phyloP scores from a whole-genome alignment of 2,113 vertebrate species.

The Nerophis lumbriciformis region DNA sequence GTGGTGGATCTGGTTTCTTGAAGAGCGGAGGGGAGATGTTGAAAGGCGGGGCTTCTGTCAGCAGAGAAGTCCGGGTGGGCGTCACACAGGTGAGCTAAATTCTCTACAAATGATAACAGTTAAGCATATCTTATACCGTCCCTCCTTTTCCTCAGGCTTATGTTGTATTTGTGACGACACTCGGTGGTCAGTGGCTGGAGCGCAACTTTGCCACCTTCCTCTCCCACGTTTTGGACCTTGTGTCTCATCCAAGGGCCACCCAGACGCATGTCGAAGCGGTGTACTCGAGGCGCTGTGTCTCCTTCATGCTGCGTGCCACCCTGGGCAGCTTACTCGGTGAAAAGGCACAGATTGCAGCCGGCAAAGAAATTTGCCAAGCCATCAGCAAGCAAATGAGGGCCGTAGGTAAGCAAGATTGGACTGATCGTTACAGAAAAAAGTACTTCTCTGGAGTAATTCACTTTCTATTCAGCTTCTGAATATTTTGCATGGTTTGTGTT shows the following conservation, averaged over 20 bases:
- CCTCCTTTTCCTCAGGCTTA: slow-evolving; percentile 78
- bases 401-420: slow-evolving; percentile 88
- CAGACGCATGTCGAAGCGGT: slow-evolving; percentile 97
- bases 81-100: slow-evolving; percentile 87
- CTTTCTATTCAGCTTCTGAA: slow-evolving; percentile 17
- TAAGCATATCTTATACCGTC: background rate
- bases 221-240: slow-evolving; percentile 90
- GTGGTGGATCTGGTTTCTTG: slow-evolving; percentile 93
- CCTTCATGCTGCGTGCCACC: slow-evolving; percentile 93
- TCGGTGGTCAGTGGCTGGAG: slow-evolving; percentile 97
- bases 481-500: slow-evolving; percentile 43
- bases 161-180: slow-evolving; percentile 91
- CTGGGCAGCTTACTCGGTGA: slow-evolving; percentile 92
- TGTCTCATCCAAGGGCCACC: slow-evolving; percentile 93
- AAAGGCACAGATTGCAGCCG: slow-evolving; percentile 97
- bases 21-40: slow-evolving; percentile 98
- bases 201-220: slow-evolving; percentile 94
- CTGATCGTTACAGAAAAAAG: slow-evolving; percentile 76
- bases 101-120: background rate
- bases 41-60: slow-evolving; percentile 94
- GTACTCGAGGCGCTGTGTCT: slow-evolving; percentile 95
- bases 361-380: slow-evolving; percentile 97
- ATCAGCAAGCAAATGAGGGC: slow-evolving; percentile 98
- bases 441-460: slow-evolving; percentile 51
- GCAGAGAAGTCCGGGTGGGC: slow-evolving; percentile 96